These are phyloP conservation scores for Centropyge bicolor DNA, from an alignment of 2,797 vertebrate genomes.

Conservation along the genomic window DNA sequence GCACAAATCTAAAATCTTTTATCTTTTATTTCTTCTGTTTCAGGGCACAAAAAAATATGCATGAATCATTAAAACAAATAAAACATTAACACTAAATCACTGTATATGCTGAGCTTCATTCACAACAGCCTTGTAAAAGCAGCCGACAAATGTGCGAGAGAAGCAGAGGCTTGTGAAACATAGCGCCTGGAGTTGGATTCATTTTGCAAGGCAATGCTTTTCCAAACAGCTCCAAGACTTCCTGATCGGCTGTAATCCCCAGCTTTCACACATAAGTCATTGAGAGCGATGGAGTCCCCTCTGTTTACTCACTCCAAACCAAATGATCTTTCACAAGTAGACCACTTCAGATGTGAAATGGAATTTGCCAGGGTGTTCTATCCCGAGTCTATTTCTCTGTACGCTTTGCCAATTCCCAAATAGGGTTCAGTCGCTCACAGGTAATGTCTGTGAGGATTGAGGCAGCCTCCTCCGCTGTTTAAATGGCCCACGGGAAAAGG, in stretches of 20 bases:
- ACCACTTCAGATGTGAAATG: slow-evolving; percentile 99
- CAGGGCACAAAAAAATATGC: not conserved
- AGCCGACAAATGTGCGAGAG: slow-evolving; percentile 50
- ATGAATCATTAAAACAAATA: not conserved
- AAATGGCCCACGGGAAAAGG: slow-evolving; percentile 90
- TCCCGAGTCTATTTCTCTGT: slow-evolving; percentile 92
- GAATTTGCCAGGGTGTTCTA: slow-evolving; percentile 95
- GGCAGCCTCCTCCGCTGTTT: slow-evolving; percentile 87
- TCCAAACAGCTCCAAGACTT: slow-evolving; percentile 92
- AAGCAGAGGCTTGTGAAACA: slow-evolving; percentile 59
- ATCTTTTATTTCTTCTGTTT: not conserved
- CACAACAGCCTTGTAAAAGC: slow-evolving; percentile 17
- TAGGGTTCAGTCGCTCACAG: slow-evolving; percentile 94
- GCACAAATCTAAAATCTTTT: not conserved
- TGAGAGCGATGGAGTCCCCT: slow-evolving; percentile 96
- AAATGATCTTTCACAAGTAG: slow-evolving; percentile 99
- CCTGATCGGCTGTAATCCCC: slow-evolving; percentile 93
- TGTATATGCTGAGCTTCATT: slow-evolving; percentile 29
- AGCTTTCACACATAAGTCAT: slow-evolving; percentile 92
- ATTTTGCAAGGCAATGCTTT: slow-evolving; percentile 88
- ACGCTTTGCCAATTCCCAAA: slow-evolving; percentile 96
- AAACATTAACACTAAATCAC: slow-evolving; percentile 3
- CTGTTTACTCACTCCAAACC: slow-evolving; percentile 98
- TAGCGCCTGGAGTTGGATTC: slow-evolving; percentile 60
- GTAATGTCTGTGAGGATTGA: slow-evolving; percentile 96